phyloP scores from a whole-genome alignment of 2,888 invertebrate species.

The Ectobius pallidus region DNA sequence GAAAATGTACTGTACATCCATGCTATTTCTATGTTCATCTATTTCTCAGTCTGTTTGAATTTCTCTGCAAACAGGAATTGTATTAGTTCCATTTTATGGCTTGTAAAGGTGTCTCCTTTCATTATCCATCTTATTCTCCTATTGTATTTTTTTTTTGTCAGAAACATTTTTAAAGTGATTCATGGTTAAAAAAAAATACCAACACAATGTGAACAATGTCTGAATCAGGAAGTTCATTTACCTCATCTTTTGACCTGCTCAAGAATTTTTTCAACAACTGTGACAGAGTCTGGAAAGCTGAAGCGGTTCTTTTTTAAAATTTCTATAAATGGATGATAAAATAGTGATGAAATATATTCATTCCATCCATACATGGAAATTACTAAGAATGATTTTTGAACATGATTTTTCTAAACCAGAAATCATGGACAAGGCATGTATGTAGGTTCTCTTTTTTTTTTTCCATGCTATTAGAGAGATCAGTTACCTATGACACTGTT shows the following conservation, averaged over 20 bases:
- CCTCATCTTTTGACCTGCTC: slow-evolving; percentile 30
- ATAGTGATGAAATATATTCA: background rate
- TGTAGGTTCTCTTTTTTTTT: background rate
- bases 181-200: background rate
- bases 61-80: background rate
- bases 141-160: background rate
- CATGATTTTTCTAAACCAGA: slow-evolving; percentile 14
- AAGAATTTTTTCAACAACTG: slow-evolving; percentile 23
- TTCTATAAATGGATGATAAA: background rate
- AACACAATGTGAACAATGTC: background rate
- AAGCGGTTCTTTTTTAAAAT: background rate
- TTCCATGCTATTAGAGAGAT: slow-evolving; percentile 8
- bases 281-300: slow-evolving; percentile 2
- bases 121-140: background rate
- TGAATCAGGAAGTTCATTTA: slow-evolving; percentile 31
- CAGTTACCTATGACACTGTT: background rate
- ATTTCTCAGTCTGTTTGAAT: too few relatives aligned
- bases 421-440: background rate
- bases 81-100: background rate
- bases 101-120: slow-evolving; percentile 9
- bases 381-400: background rate
- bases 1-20: too few relatives aligned
- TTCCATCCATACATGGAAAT: background rate
- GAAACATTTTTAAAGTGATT: slow-evolving; percentile 9
- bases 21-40: background rate